A percentile compares a stretch with the other conserved stretches of the same genome.
phyloP scores from a whole-genome alignment of 2,113 vertebrate species.

The Chaetodon trifascialis region DNA sequence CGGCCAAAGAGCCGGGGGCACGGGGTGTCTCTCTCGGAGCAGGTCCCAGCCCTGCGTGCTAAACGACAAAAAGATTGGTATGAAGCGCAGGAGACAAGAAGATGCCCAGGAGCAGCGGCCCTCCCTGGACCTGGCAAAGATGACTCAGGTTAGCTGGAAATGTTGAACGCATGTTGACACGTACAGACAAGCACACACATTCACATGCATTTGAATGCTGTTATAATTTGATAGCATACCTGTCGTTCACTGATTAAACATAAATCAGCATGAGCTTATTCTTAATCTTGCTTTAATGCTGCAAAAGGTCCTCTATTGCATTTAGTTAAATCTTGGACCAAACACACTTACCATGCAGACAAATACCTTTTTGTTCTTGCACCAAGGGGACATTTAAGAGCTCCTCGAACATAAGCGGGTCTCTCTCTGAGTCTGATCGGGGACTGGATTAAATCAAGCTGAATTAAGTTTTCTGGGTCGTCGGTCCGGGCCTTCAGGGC shows the following conservation, averaged over 20 bases:
- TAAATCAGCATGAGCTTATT: slow-evolving; percentile 41
- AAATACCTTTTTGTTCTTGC: slow-evolving; percentile 55
- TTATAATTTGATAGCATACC: slow-evolving; percentile 27
- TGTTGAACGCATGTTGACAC: slow-evolving; percentile 28
- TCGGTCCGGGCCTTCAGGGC: slow-evolving; percentile 41
- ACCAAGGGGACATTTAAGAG: slow-evolving; percentile 37
- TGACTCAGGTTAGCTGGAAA: slow-evolving; percentile 91
- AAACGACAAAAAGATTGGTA: slow-evolving; percentile 90
- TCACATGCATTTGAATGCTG: slow-evolving; percentile 2
- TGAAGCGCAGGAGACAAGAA: slow-evolving; percentile 90
- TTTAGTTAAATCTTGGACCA: slow-evolving; percentile 32
- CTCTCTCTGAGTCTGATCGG: slow-evolving; percentile 40
- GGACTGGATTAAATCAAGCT: slow-evolving; percentile 66
- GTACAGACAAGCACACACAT: slow-evolving; percentile 40
- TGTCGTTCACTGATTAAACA: slow-evolving; percentile 38
- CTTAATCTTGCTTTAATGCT: slow-evolving; percentile 36
- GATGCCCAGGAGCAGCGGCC: slow-evolving; percentile 90
- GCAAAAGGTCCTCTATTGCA: slow-evolving; percentile 24
- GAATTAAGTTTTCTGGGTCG: slow-evolving; percentile 66
- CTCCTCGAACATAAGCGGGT: slow-evolving; percentile 37
- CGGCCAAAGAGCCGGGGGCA: slow-evolving; percentile 41
- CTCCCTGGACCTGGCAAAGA: slow-evolving; percentile 93
- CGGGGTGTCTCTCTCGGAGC: slow-evolving; percentile 87
- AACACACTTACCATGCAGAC: slow-evolving; percentile 41
- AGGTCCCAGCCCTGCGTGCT: slow-evolving; percentile 93